Evolutionary conservation across 1,140 invertebrate species (phyloP).

Genomic region (Lepidurus apus): DNA sequence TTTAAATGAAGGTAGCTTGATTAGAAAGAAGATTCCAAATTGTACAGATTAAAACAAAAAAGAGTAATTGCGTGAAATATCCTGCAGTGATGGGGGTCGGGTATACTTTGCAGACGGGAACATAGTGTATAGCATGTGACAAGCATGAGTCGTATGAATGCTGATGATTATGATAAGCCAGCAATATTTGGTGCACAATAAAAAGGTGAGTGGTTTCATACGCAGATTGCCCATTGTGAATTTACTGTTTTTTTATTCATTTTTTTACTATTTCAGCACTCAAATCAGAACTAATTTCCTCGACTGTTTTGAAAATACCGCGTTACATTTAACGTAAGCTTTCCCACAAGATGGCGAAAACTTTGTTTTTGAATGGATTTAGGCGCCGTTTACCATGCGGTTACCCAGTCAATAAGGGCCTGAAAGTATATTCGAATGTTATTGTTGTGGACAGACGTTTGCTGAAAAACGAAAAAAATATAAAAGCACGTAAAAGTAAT

Average conservation of each 20-base stretch:
- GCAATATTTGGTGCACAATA: constrained; percentile 18
- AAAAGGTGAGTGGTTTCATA: constrained; percentile 11
- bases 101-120: background rate
- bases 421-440: too few species aligned
- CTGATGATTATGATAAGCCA: background rate
- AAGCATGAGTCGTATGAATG: background rate
- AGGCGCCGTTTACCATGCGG: too few species aligned
- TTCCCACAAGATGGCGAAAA: too few species aligned
- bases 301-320: too few species aligned
- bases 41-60: background rate
- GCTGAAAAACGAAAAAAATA: too few species aligned
- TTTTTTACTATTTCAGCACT: background rate
- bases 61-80: background rate
- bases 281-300: background rate
- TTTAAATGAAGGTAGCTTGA: constrained; percentile 10
- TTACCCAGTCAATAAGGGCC: too few species aligned
- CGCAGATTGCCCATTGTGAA: background rate
- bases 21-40: background rate
- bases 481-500: too few species aligned
- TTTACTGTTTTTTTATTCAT: background rate
- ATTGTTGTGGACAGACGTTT: too few species aligned
- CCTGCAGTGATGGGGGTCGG: background rate
- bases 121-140: background rate
- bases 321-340: too few species aligned
- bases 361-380: too few species aligned